Conservation (phyloP, 2,888 invertebrate genomes). For the Graphium colonna region DNA sequence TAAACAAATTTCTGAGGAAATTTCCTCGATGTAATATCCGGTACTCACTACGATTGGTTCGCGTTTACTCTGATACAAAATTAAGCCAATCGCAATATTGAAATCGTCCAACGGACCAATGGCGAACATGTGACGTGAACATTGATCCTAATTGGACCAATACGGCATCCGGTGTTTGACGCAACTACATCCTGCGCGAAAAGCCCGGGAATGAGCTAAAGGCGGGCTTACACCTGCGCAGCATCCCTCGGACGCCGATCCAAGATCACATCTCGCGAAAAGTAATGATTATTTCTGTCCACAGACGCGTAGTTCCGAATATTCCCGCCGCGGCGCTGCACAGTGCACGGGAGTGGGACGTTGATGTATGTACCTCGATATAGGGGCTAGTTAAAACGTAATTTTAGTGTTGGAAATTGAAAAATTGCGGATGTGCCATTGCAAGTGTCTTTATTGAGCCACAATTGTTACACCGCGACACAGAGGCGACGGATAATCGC, state of each 20-base stretch:
- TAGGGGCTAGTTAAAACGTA: slow-evolving; percentile 63
- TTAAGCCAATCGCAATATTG: slow-evolving; percentile 44
- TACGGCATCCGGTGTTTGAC: slow-evolving; percentile 59
- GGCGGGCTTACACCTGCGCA: slow-evolving; percentile 65
- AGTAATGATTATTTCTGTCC: slow-evolving; percentile 81
- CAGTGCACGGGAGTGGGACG: slow-evolving; percentile 48
- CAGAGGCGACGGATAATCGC: slow-evolving; percentile 20
- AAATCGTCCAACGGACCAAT: slow-evolving; percentile 48
- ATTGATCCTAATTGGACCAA: slow-evolving; percentile 60
- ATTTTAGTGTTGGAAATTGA: slow-evolving; percentile 60
- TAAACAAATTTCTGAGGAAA: slow-evolving; percentile 75
- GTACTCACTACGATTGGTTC: slow-evolving; percentile 50
- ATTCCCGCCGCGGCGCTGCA: slow-evolving; percentile 67
- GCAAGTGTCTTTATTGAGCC: slow-evolving; percentile 31
- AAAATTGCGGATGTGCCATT: slow-evolving; percentile 46
- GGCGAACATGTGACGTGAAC: slow-evolving; percentile 42
- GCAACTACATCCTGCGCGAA: slow-evolving; percentile 69
- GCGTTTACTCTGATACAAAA: slow-evolving; percentile 55
- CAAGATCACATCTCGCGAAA: slow-evolving; percentile 78
- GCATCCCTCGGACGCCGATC: slow-evolving; percentile 61
- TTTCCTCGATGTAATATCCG: slow-evolving; percentile 70
- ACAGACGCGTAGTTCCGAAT: slow-evolving; percentile 66
- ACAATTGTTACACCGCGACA: slow-evolving; percentile 23
- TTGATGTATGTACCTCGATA: slow-evolving; percentile 59
- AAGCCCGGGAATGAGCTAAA: slow-evolving; percentile 69